Evolutionary conservation across 2,888 invertebrate genomes (phyloP).

Genomic region (Cheilosia pagana): DNA sequence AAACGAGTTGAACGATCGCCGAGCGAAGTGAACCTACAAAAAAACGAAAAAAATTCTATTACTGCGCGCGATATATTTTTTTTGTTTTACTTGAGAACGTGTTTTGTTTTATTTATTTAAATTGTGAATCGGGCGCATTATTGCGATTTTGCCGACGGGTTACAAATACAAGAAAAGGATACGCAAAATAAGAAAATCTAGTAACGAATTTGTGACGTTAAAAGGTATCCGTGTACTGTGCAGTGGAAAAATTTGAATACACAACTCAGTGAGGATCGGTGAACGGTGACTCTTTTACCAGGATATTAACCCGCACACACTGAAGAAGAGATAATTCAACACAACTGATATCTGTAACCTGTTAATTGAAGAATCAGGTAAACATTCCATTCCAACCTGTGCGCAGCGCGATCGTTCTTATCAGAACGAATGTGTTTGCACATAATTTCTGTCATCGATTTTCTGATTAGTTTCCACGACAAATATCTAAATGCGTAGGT

Average conservation of each 20-base stretch:
- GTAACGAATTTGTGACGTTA: conserved; percentile 3
- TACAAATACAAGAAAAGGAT: conserved; percentile 5
- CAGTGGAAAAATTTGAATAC: conserved; percentile 7
- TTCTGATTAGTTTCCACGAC: conserved; percentile 59
- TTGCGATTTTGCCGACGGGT: conserved; percentile 62
- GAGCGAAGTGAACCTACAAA: conserved; percentile 31
- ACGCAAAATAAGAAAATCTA: conserved; percentile 6
- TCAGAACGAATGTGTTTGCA: conserved; percentile 66
- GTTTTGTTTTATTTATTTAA: conserved; percentile 21
- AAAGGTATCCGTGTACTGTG: not conserved
- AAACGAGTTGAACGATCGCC: conserved; percentile 58
- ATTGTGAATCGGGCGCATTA: conserved; percentile 30
- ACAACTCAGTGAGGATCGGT: conserved; percentile 21
- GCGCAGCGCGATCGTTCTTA: conserved; percentile 65
- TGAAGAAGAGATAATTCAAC: conserved; percentile 56
- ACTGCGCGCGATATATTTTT: conserved; percentile 42
- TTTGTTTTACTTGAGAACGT: conserved; percentile 4
- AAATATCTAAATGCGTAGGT: conserved; percentile 40
- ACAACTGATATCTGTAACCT: conserved; percentile 66
- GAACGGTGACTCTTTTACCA: conserved; percentile 40
- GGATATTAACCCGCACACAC: conserved; percentile 51
- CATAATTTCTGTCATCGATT: conserved; percentile 46
- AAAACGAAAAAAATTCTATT: not conserved
- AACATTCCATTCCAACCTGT: conserved; percentile 50
- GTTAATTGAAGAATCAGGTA: conserved; percentile 73